These are phyloP conservation scores for Serilophus lunatus DNA, from an alignment of 2,113 vertebrate genomes.

Conservation along the genomic window DNA sequence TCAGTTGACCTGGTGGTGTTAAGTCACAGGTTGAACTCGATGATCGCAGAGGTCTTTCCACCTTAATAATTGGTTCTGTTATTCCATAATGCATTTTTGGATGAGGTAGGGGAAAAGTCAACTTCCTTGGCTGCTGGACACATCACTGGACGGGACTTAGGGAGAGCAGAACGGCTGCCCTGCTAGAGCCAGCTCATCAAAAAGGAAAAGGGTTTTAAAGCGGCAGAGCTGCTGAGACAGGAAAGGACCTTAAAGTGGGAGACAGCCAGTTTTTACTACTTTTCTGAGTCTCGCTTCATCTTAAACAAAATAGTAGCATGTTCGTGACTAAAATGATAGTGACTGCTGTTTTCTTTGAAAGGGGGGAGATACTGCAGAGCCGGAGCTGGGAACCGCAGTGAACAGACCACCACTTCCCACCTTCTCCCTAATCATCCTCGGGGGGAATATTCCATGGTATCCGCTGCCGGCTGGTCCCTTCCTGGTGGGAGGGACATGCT, in stretches of 20 bases:
- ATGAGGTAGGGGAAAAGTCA: background rate
- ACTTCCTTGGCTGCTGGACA: rapidly evolving
- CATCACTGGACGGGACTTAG: rapidly evolving
- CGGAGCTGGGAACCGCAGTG: too few species aligned
- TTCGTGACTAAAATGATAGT: rapidly evolving
- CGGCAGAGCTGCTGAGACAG: background rate
- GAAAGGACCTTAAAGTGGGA: background rate
- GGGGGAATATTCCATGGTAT: rapidly evolving
- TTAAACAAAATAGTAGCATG: background rate
- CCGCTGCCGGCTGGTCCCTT: background rate
- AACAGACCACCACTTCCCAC: rapidly evolving
- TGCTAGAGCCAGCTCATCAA: background rate
- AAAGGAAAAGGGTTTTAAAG: background rate
- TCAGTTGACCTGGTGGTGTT: background rate
- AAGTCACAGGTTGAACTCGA: background rate
- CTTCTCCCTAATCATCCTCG: rapidly evolving
- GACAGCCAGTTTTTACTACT: background rate
- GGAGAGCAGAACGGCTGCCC: rapidly evolving
- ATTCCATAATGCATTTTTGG: background rate
- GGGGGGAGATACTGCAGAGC: rapidly evolving
- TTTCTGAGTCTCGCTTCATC: background rate
- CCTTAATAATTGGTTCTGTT: background rate
- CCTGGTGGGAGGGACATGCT: background rate
- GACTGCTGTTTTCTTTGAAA: background rate
- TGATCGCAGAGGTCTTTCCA: background rate